phyloP scores from a whole-genome alignment of 2,113 vertebrate genomes.

The Megaceryle torquata region DNA sequence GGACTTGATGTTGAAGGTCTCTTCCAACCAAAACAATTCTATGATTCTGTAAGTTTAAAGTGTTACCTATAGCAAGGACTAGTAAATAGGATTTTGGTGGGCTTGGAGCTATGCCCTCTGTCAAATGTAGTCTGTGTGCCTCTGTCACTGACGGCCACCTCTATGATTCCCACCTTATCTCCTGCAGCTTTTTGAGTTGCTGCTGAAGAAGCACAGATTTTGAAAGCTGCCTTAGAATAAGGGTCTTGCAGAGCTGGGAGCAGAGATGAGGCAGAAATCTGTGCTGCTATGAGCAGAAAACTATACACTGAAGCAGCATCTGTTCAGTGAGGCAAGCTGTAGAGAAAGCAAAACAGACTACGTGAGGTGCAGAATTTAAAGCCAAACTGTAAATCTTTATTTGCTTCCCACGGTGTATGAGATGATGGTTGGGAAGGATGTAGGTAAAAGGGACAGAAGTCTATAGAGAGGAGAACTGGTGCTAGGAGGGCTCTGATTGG shows the following conservation, averaged over 20 bases:
- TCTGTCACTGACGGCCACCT: neutral
- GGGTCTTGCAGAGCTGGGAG: neutral
- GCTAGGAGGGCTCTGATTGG: rapidly evolving
- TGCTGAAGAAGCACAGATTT: neutral
- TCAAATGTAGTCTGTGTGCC: neutral
- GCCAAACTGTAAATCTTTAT: neutral
- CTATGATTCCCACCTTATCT: neutral
- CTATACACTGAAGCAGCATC: rapidly evolving
- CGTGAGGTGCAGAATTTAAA: neutral
- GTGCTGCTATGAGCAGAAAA: neutral
- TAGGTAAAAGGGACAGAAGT: neutral
- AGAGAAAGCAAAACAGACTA: neutral
- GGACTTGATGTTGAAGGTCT: no score
- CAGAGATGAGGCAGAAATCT: neutral
- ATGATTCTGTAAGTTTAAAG: neutral
- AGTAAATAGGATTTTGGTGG: neutral
- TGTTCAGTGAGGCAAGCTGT: neutral
- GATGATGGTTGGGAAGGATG: rapidly evolving
- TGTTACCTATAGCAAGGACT: neutral
- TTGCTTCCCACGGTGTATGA: neutral
- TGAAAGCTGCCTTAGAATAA: neutral
- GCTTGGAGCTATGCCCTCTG: neutral
- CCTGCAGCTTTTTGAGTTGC: neutral
- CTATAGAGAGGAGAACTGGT: neutral
- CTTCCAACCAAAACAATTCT: no score